phyloP scores from a whole-genome alignment of 2,888 invertebrate genomes.

The Lathronympha strigana region DNA sequence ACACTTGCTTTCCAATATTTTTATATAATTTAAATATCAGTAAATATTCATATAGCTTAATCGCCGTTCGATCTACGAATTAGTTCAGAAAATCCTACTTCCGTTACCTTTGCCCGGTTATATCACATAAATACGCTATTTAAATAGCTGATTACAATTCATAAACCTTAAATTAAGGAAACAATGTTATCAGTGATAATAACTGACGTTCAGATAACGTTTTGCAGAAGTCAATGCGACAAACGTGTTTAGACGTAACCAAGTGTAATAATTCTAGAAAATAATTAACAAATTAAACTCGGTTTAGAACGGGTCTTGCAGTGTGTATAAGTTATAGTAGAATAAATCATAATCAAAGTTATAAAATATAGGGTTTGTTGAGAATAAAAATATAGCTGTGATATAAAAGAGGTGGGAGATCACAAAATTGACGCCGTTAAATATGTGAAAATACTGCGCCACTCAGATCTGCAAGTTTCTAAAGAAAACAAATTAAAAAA shows the following conservation, averaged over 20 bases:
- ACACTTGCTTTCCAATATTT: no score
- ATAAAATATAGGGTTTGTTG: not conserved
- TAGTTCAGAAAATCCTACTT: no score
- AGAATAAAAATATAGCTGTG: no score
- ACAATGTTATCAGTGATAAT: conserved; percentile 49
- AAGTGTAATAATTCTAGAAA: conserved; percentile 1
- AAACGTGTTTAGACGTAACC: not conserved
- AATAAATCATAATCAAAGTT: not conserved
- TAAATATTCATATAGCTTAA: no score
- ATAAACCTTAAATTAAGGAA: conserved; percentile 44
- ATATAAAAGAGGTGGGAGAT: no score
- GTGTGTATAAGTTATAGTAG: not conserved
- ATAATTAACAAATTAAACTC: not conserved
- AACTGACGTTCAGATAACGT: conserved; percentile 44
- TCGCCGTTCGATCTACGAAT: no score
- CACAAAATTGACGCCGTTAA: not conserved
- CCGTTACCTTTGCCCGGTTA: no score
- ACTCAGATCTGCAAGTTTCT: no score
- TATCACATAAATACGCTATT: not conserved
- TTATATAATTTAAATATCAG: no score
- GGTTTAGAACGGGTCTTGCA: not conserved
- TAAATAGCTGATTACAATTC: conserved; percentile 26
- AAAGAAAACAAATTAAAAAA: no score
- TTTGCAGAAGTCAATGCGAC: conserved; percentile 41
- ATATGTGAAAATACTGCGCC: no score